phyloP scores from a whole-genome alignment of 2,888 invertebrate species.

The Brachyopa scutellaris region DNA sequence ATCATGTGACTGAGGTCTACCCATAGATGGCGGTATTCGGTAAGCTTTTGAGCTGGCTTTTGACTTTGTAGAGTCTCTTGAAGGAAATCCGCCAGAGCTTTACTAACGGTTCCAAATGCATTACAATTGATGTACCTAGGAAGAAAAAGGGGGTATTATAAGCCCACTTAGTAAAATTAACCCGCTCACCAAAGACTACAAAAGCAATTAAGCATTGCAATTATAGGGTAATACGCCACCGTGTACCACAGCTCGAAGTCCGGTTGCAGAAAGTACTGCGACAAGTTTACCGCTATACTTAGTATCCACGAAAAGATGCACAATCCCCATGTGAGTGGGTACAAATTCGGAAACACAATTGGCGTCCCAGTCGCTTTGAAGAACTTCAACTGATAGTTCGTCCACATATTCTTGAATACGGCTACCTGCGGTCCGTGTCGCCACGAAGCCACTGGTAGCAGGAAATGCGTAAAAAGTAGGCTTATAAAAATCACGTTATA shows the following conservation, averaged over 20 bases:
- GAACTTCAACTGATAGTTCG: slow-evolving; percentile 86
- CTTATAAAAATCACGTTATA: slow-evolving; percentile 89
- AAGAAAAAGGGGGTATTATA: no score
- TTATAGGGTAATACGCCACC: slow-evolving; percentile 88
- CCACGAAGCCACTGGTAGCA: slow-evolving; percentile 88
- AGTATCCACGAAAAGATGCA: slow-evolving; percentile 87
- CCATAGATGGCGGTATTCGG: slow-evolving; percentile 87
- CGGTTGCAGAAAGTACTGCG: slow-evolving; percentile 87
- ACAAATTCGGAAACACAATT: slow-evolving; percentile 86
- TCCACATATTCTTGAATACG: slow-evolving; percentile 91
- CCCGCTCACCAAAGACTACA: slow-evolving; percentile 86
- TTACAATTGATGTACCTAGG: slow-evolving; percentile 86
- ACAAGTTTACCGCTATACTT: slow-evolving; percentile 86
- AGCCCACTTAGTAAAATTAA: not conserved
- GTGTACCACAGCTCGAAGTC: slow-evolving; percentile 89
- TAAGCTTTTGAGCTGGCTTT: slow-evolving; percentile 86
- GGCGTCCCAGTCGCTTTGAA: slow-evolving; percentile 83
- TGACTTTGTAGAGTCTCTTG: slow-evolving; percentile 85
- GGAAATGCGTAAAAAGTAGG: slow-evolving; percentile 87
- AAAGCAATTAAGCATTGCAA: slow-evolving; percentile 89
- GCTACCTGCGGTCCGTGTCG: slow-evolving; percentile 88
- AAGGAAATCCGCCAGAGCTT: slow-evolving; percentile 85
- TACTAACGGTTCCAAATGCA: slow-evolving; percentile 86
- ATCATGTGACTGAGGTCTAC: slow-evolving; percentile 90
- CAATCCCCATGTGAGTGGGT: slow-evolving; percentile 85